Percentiles rank a stretch among this genome's conserved stretches.
These are phyloP conservation scores for Scleropages formosus DNA, from an alignment of 2,797 vertebrate genomes.

Conservation along the genomic window DNA sequence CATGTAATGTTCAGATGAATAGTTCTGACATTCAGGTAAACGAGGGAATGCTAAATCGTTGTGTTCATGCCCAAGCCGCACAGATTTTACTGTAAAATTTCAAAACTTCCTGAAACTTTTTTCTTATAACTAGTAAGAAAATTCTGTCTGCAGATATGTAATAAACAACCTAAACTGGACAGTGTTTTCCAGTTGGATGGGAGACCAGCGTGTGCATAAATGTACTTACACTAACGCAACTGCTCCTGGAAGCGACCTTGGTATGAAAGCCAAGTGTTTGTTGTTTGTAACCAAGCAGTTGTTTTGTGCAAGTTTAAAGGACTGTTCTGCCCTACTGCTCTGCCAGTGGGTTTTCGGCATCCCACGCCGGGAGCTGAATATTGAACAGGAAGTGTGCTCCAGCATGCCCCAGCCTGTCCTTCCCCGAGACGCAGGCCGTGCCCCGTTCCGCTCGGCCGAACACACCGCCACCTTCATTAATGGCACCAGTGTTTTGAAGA, in stretches of 20 bases:
- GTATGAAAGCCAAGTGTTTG: conserved; percentile 34
- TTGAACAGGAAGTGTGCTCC: conserved; percentile 26
- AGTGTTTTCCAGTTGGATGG: no score
- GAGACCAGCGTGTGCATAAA: no score
- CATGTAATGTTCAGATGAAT: no score
- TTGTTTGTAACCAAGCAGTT: conserved; percentile 59
- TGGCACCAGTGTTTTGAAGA: neutral
- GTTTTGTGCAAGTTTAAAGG: conserved; percentile 23
- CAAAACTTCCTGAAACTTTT: no score
- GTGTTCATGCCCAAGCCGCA: no score
- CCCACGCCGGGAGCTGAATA: conserved; percentile 8
- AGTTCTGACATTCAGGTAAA: no score
- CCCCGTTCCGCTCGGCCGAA: neutral
- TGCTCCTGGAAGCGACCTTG: conserved; percentile 1
- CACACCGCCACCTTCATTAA: neutral
- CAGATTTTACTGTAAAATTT: no score
- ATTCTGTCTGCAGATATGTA: no score
- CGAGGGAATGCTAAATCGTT: no score
- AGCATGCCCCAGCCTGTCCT: neutral
- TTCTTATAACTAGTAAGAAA: no score
- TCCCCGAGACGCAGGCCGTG: neutral
- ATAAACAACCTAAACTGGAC: no score
- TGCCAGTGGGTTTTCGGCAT: neutral
- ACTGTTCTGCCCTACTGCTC: conserved; percentile 50
- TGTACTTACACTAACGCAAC: neutral